Percentiles rank a stretch among this genome's conserved stretches.
Conservation (phyloP, 2,888 invertebrate species). For the Hololepta plana region DNA sequence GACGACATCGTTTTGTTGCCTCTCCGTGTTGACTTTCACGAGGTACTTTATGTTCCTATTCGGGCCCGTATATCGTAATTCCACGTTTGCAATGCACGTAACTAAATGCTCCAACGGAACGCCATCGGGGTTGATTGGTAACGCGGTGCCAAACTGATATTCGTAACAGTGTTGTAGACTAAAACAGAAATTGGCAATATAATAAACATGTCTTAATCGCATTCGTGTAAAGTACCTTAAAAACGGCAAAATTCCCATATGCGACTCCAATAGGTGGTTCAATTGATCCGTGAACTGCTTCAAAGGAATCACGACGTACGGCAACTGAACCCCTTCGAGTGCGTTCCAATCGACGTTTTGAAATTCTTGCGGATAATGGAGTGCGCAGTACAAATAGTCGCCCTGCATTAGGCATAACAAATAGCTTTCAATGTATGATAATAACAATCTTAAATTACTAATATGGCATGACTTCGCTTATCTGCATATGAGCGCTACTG, state of each 20-base stretch:
- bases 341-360: conserved; percentile 54
- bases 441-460: too few relatives aligned
- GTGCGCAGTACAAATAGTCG: conserved; percentile 43
- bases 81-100: conserved; percentile 60
- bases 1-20: too few relatives aligned
- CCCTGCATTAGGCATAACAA: too few relatives aligned
- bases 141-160: conserved; percentile 43
- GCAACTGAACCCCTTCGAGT: conserved; percentile 44
- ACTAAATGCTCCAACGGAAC: conserved; percentile 82
- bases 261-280: conserved; percentile 48
- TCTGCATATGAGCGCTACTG: too few relatives aligned
- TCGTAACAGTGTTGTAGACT: conserved; percentile 75
- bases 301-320: conserved; percentile 47
- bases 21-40: conserved; percentile 13
- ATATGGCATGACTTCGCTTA: too few relatives aligned
- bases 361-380: conserved; percentile 41
- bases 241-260: conserved; percentile 60
- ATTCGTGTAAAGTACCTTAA: conserved; percentile 47
- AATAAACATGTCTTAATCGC: too few relatives aligned
- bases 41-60: conserved; percentile 24
- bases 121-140: conserved; percentile 39
- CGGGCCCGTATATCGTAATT: conserved; percentile 24
- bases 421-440: too few relatives aligned
- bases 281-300: conserved; percentile 44
- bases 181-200: too few relatives aligned